A percentile compares a stretch with the other conserved stretches of the same genome.
Conservation (phyloP, 2,888 invertebrate species). For the Macrophya alboannulata region DNA sequence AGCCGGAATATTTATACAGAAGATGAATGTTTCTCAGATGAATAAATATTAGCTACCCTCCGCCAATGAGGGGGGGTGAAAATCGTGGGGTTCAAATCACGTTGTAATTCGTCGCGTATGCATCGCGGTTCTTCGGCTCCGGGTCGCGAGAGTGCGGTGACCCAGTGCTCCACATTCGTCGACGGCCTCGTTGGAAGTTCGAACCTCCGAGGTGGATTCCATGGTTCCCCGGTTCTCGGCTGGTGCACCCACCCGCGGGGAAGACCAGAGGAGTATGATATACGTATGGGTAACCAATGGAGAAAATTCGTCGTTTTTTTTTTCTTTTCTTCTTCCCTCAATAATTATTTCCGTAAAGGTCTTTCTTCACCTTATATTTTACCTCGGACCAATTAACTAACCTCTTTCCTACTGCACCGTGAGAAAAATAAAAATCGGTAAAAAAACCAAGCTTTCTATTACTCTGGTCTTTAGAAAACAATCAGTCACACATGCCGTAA, state of each 20-base stretch:
- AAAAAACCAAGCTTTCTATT: neutral
- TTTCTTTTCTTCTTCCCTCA: too few relatives aligned
- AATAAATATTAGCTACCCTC: slow-evolving; percentile 6
- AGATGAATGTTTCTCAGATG: slow-evolving; percentile 6
- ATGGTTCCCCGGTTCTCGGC: slow-evolving; percentile 46
- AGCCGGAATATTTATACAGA: neutral
- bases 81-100: slow-evolving; percentile 37
- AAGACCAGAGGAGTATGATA: slow-evolving; percentile 5
- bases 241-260: slow-evolving; percentile 31
- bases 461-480: neutral
- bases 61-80: neutral
- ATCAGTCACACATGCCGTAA: neutral
- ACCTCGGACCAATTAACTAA: neutral
- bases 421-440: neutral
- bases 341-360: neutral
- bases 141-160: slow-evolving; percentile 75
- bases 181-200: slow-evolving; percentile 54
- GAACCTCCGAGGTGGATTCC: slow-evolving; percentile 49
- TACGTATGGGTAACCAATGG: neutral
- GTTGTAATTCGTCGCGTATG: slow-evolving; percentile 52
- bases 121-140: slow-evolving; percentile 48
- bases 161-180: slow-evolving; percentile 79
- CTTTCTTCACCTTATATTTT: neutral
- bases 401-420: neutral
- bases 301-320: neutral